A percentile compares a stretch with the other conserved stretches of the same genome.
Conservation (phyloP, 2,888 invertebrate genomes). For the Drosophila buzzatii region DNA sequence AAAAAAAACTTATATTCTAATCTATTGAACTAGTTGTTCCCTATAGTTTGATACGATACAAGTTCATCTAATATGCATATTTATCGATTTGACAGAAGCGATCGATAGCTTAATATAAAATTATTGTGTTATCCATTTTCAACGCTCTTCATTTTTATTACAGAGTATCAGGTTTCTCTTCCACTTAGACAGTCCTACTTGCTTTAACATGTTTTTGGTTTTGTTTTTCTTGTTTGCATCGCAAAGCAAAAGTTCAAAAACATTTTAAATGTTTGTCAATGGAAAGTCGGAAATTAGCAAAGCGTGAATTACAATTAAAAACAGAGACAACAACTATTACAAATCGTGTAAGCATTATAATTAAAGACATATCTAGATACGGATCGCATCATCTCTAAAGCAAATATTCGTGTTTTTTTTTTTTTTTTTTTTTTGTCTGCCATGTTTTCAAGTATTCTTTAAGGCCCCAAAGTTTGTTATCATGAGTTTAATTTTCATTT, state of each 20-base stretch:
- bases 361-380: constrained; percentile 16
- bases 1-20: not conserved
- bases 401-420: not conserved
- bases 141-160: not conserved
- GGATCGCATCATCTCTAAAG: constrained; percentile 7
- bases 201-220: constrained; percentile 11
- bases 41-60: not conserved
- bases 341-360: constrained; percentile 34
- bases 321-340: constrained; percentile 37
- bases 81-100: not conserved
- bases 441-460: constrained; percentile 5
- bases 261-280: constrained; percentile 74
- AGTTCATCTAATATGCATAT: not conserved
- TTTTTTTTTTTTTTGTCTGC: not conserved
- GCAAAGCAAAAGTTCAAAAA: constrained; percentile 42
- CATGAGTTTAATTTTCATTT: constrained; percentile 9
- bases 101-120: not conserved
- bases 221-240: not conserved
- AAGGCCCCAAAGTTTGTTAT: constrained; percentile 25
- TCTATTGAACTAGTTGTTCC: not conserved
- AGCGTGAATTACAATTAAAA: constrained; percentile 62
- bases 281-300: constrained; percentile 71
- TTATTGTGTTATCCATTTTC: not conserved
- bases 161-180: constrained; percentile 8
- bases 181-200: not conserved